Percentiles rank a stretch among this genome's conserved stretches.
Conservation (phyloP, 2,888 invertebrate genomes). For the Atrina japonica region DNA sequence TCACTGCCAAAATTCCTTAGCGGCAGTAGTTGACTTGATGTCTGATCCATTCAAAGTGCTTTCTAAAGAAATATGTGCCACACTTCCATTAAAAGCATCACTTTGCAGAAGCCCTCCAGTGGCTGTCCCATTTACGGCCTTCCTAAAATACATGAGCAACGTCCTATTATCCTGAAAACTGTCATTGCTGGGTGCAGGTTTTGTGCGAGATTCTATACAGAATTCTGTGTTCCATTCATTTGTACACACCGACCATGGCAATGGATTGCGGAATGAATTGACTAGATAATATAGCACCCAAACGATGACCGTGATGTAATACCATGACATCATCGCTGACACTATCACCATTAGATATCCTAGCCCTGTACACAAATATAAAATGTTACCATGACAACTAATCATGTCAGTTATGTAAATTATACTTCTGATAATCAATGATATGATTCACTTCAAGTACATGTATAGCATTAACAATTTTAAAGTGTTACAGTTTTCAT, state of each 20-base stretch:
- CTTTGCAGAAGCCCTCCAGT: too few relatives aligned
- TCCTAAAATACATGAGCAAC: not conserved
- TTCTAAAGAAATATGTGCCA: too few relatives aligned
- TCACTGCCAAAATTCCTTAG: constrained; percentile 72
- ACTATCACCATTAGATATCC: constrained; percentile 84
- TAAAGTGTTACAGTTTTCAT: too few relatives aligned
- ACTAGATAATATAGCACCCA: constrained; percentile 97
- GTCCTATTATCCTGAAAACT: too few relatives aligned
- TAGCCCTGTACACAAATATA: constrained; percentile 81
- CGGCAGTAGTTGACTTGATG: constrained; percentile 43
- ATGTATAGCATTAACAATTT: too few relatives aligned
- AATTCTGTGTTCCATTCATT: constrained; percentile 82
- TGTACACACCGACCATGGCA: constrained; percentile 91
- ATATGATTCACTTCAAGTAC: too few relatives aligned
- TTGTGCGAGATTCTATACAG: constrained; percentile 72
- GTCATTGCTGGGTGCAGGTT: not conserved
- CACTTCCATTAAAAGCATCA: too few relatives aligned
- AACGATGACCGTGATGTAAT: constrained; percentile 97
- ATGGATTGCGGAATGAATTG: constrained; percentile 91
- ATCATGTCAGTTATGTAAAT: too few relatives aligned
- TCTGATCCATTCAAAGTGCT: not conserved
- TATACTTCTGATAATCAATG: too few relatives aligned
- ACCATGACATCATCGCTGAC: constrained; percentile 94
- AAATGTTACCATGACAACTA: too few relatives aligned
- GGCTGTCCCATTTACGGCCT: not conserved